These are phyloP conservation scores for Suricata suricatta DNA, from an alignment of 2,113 vertebrate genomes.

Conservation along the genomic window DNA sequence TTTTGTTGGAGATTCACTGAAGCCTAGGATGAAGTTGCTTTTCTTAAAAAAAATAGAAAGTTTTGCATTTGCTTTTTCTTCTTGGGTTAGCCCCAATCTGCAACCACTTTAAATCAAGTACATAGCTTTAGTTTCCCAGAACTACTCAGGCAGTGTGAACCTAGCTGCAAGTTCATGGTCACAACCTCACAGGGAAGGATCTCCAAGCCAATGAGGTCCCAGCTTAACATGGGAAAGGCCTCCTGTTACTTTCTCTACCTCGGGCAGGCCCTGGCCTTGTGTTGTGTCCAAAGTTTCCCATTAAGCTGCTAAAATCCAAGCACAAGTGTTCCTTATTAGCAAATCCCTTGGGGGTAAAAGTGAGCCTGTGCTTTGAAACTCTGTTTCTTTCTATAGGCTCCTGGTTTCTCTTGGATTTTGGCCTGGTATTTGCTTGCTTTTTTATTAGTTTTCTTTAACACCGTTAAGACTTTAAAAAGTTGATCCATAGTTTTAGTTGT, in stretches of 20 bases:
- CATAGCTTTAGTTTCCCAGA: background rate
- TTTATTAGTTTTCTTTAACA: slow-evolving; percentile 21
- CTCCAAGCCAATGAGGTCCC: background rate
- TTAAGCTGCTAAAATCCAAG: background rate
- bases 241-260: slow-evolving; percentile 26
- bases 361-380: slow-evolving; percentile 39
- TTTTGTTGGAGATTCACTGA: slow-evolving; percentile 38
- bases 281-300: slow-evolving; percentile 23
- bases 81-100: background rate
- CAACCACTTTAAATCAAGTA: slow-evolving; percentile 1
- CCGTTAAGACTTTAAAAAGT: background rate
- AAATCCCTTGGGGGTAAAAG: slow-evolving; percentile 17
- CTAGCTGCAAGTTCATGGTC: slow-evolving; percentile 30
- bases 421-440: slow-evolving; percentile 25
- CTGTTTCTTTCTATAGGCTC: slow-evolving; percentile 8
- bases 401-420: slow-evolving; percentile 37
- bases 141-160: background rate
- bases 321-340: slow-evolving; percentile 59
- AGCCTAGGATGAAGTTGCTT: background rate
- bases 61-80: background rate
- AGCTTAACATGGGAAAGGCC: slow-evolving; percentile 10
- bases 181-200: background rate
- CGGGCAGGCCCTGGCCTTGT: background rate
- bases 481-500: background rate
- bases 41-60: background rate